phyloP scores from a whole-genome alignment of 2,888 invertebrate species.

The Perizoma flavofasciatum region DNA sequence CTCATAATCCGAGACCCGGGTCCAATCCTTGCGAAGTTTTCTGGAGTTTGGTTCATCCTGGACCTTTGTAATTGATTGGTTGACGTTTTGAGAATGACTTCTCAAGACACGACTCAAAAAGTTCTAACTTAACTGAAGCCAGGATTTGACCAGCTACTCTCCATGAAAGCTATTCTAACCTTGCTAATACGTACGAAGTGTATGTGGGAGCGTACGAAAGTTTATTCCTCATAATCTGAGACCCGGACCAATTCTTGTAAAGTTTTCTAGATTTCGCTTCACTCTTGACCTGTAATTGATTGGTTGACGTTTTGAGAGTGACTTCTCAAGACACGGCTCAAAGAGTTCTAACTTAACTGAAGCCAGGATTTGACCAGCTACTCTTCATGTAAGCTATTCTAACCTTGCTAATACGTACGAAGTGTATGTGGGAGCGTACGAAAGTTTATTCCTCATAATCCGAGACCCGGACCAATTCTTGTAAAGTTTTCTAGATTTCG shows the following conservation, averaged over 20 bases:
- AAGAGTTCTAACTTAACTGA: no score
- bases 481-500: conserved; percentile 25
- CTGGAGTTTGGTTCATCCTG: conserved; percentile 23
- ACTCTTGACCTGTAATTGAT: conserved; percentile 24
- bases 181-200: no score
- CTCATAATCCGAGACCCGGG: conserved; percentile 23
- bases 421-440: no score
- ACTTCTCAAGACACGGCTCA: background rate
- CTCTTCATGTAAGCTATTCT: no score
- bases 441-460: conserved; percentile 12
- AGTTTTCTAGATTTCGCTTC: conserved; percentile 28
- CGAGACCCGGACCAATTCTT: conserved; percentile 14
- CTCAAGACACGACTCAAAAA: no score
- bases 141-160: no score
- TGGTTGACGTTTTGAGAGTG: conserved; percentile 12
- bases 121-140: no score
- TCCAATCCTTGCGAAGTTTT: conserved; percentile 21
- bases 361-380: no score
- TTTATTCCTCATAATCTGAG: no score
- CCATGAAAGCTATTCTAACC: no score
- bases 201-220: no score
- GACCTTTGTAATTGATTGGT: conserved; percentile 25
- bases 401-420: no score
- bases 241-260: conserved; percentile 13
- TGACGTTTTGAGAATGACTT: conserved; percentile 11